These are phyloP conservation scores for Vireo griseus DNA, from an alignment of 2,797 vertebrate species.

Conservation along the genomic window DNA sequence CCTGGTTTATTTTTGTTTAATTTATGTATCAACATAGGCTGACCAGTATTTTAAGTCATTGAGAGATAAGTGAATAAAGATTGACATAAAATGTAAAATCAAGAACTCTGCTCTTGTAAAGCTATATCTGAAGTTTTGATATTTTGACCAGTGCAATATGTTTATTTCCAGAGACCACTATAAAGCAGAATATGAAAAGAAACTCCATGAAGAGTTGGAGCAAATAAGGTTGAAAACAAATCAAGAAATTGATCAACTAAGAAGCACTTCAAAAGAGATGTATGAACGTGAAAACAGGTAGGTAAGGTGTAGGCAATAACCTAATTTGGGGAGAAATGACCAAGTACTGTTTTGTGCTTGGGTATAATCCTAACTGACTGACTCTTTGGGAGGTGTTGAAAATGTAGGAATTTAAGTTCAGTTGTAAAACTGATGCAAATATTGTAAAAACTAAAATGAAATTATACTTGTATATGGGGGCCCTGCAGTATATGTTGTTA, in stretches of 20 bases:
- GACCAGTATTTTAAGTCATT: background rate
- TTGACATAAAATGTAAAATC: background rate
- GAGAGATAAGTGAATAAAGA: background rate
- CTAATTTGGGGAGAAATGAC: background rate
- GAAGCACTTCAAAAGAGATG: slow-evolving; percentile 91
- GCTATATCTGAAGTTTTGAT: background rate
- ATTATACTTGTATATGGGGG: background rate
- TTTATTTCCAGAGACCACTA: slow-evolving; percentile 84
- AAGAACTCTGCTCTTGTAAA: background rate
- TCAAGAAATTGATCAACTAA: slow-evolving; percentile 92
- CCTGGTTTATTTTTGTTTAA: background rate
- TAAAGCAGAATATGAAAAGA: slow-evolving; percentile 93
- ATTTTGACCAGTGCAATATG: background rate
- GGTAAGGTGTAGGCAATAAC: background rate
- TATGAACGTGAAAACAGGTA: slow-evolving; percentile 98
- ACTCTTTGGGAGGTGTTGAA: background rate
- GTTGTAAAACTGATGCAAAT: background rate
- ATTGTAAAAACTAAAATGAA: background rate
- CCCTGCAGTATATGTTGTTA: background rate
- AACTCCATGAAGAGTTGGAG: slow-evolving; percentile 88
- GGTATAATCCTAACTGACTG: background rate
- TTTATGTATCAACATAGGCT: background rate
- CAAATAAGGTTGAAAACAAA: slow-evolving; percentile 89
- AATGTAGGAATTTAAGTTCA: background rate
- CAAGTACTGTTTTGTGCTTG: background rate